phyloP scores from a whole-genome alignment of 2,113 vertebrate species.

The Crocuta crocuta region DNA sequence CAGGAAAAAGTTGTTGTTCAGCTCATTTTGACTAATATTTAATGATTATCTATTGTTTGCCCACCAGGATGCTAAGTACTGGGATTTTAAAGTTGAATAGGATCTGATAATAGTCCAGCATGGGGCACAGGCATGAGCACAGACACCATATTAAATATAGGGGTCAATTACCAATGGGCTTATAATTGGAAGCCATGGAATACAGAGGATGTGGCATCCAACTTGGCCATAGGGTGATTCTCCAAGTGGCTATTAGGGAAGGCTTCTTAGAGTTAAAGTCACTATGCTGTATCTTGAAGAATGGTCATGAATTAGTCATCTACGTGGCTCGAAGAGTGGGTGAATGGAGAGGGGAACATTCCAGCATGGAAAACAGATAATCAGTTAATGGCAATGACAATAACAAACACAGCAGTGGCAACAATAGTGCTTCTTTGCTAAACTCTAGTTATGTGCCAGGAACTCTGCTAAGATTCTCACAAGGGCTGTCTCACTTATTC shows the following conservation, averaged over 20 bases:
- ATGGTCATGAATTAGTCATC: background rate
- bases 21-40: background rate
- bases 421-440: background rate
- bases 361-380: background rate
- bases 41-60: background rate
- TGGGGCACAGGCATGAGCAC: background rate
- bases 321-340: too few relatives aligned
- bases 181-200: accelerated
- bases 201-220: background rate
- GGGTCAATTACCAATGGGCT: background rate
- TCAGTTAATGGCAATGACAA: background rate
- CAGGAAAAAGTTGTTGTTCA: background rate
- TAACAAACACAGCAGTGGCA: background rate
- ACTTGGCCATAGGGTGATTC: background rate
- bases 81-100: background rate
- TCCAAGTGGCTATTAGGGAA: background rate
- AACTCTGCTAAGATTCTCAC: background rate
- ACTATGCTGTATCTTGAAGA: background rate
- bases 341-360: background rate
- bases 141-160: background rate
- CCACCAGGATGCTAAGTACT: background rate
- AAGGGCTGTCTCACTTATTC: background rate
- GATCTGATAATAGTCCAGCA: background rate
- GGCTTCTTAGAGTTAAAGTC: background rate
- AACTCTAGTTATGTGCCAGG: background rate